Evolutionary conservation across 2,888 invertebrate species (phyloP).

Genomic region (Lobophora halterata): DNA sequence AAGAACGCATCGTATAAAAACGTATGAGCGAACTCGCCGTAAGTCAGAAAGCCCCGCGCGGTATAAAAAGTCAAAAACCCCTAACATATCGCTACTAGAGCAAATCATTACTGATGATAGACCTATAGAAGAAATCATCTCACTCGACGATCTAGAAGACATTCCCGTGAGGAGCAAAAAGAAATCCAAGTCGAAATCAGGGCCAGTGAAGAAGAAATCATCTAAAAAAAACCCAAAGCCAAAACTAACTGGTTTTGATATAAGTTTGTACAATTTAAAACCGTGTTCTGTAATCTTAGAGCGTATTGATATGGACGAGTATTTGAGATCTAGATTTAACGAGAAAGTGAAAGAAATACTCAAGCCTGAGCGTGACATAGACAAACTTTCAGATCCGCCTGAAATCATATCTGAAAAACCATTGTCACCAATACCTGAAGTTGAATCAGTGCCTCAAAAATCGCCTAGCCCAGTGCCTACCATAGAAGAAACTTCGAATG

Average conservation of each 20-base stretch:
- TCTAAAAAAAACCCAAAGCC: conserved; percentile 31
- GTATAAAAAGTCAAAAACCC: conserved; percentile 46
- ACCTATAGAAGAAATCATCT: conserved; percentile 69
- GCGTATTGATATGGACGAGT: conserved; percentile 48
- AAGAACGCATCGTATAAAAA: conserved; percentile 41
- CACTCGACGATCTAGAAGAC: conserved; percentile 59
- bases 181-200: conserved; percentile 36
- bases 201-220: conserved; percentile 36
- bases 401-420: not conserved
- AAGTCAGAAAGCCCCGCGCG: conserved; percentile 51
- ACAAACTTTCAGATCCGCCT: not conserved
- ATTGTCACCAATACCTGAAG: conserved; percentile 5
- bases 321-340: conserved; percentile 24
- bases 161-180: conserved; percentile 40
- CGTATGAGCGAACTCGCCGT: too few relatives aligned
- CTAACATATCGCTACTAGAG: conserved; percentile 69
- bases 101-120: conserved; percentile 68
- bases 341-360: conserved; percentile 15
- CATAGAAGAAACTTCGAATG: conserved; percentile 45
- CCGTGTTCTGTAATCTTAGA: conserved; percentile 57
- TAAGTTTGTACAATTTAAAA: conserved; percentile 51
- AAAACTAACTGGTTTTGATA: conserved; percentile 24
- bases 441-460: not conserved
- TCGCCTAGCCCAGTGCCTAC: conserved; percentile 3
- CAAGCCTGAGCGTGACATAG: conserved; percentile 6